Conservation (phyloP, 2,113 vertebrate genomes). For the Cromileptes altivelis region DNA sequence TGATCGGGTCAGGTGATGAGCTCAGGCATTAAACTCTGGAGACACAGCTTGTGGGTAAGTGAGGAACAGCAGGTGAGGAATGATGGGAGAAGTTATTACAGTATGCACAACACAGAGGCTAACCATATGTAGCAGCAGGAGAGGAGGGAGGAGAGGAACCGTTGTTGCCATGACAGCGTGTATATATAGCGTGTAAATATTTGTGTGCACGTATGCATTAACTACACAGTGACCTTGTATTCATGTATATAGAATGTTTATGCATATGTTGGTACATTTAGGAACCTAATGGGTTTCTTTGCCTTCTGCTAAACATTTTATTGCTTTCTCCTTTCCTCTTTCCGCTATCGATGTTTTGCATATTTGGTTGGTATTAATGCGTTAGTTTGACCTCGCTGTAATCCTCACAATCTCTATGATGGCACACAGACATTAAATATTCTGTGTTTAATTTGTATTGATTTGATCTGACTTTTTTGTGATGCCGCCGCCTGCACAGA, state of each 20-base stretch:
- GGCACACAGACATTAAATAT: neutral
- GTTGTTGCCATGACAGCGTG: conserved; percentile 17
- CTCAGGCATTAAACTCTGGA: neutral
- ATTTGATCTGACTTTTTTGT: conserved; percentile 1
- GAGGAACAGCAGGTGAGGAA: neutral
- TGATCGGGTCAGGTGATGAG: neutral
- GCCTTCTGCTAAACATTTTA: neutral
- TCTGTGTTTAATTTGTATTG: neutral
- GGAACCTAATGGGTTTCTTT: neutral
- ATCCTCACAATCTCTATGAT: neutral
- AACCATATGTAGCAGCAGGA: neutral
- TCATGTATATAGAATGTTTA: neutral
- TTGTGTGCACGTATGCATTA: neutral
- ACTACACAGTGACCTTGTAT: neutral
- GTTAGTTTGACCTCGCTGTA: neutral
- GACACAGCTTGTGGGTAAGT: neutral
- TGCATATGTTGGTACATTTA: neutral
- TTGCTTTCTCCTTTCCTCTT: neutral
- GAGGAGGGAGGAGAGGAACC: neutral
- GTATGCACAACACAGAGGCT: neutral
- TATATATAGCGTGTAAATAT: neutral
- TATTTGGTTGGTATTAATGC: neutral
- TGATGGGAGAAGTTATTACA: neutral
- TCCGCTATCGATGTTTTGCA: conserved; percentile 1
- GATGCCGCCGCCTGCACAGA: neutral